These are phyloP conservation scores for Regulus satrapa DNA, from an alignment of 2,113 vertebrate genomes.

Conservation along the genomic window DNA sequence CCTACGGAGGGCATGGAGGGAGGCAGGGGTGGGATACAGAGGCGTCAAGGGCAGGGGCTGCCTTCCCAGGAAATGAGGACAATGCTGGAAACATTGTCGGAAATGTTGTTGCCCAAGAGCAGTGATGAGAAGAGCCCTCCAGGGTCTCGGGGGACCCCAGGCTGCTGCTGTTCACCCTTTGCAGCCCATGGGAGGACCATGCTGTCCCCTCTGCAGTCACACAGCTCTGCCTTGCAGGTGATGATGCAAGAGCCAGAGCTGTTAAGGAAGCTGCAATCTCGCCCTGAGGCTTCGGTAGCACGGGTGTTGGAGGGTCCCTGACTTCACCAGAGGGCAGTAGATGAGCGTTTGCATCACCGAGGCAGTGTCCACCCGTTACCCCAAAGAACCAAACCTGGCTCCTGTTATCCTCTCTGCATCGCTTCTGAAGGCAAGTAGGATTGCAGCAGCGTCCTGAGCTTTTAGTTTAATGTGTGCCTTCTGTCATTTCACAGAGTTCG, in stretches of 20 bases:
- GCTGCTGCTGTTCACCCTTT: neutral
- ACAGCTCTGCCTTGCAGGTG: neutral
- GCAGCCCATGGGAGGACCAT: neutral
- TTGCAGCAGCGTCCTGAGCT: neutral
- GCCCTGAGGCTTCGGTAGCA: neutral
- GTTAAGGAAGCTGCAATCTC: neutral
- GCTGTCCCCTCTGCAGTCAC: neutral
- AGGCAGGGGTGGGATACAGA: neutral
- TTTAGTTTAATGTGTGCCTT: neutral
- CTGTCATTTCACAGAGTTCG: neutral
- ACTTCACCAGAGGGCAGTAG: neutral
- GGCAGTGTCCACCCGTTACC: neutral
- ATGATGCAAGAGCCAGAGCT: neutral
- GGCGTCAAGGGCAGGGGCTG: neutral
- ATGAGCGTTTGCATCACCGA: accelerated
- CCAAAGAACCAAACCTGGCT: neutral
- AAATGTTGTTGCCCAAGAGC: neutral
- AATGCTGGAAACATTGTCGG: accelerated
- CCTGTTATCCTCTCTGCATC: neutral
- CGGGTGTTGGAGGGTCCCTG: neutral
- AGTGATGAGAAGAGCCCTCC: neutral
- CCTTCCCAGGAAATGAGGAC: neutral
- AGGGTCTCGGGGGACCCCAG: neutral
- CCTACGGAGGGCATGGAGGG: accelerated
- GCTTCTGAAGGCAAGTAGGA: neutral